These are phyloP conservation scores for Nephrotoma appendiculata DNA, from an alignment of 2,888 invertebrate genomes.

Conservation along the genomic window DNA sequence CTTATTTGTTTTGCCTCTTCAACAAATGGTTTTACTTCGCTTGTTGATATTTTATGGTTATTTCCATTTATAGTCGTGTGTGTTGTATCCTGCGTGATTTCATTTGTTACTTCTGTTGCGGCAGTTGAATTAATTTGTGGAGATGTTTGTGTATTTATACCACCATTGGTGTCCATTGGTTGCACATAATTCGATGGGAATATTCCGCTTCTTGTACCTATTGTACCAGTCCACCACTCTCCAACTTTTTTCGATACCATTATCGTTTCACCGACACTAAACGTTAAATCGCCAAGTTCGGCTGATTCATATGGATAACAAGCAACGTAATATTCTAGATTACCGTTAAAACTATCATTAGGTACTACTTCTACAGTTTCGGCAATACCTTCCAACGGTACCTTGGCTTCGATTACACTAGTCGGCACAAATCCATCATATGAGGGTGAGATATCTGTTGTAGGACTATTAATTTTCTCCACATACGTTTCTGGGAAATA, in stretches of 20 bases:
- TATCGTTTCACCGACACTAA: slow-evolving; percentile 76
- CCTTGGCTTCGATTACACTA: slow-evolving; percentile 23
- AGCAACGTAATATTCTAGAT: slow-evolving; percentile 68
- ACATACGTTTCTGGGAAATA: slow-evolving; percentile 97
- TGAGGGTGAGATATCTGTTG: slow-evolving; percentile 17
- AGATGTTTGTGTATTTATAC: slow-evolving; percentile 6
- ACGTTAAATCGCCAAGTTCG: slow-evolving; percentile 83
- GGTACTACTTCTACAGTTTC: slow-evolving; percentile 46
- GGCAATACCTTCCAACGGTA: slow-evolving; percentile 47
- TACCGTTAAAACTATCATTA: slow-evolving; percentile 23
- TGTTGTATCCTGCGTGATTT: background rate
- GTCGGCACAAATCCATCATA: slow-evolving; percentile 17
- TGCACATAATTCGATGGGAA: slow-evolving; percentile 97
- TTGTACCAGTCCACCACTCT: slow-evolving; percentile 97
- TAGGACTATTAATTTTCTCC: slow-evolving; percentile 45
- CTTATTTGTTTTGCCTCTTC: background rate
- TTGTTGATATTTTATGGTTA: background rate
- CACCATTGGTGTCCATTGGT: slow-evolving; percentile 30
- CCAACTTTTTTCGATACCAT: slow-evolving; percentile 80
- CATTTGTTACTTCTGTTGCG: background rate
- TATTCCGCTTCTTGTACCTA: slow-evolving; percentile 71
- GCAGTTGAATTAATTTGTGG: background rate
- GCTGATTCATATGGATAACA: slow-evolving; percentile 79
- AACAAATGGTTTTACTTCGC: background rate
- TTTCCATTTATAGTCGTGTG: background rate